A percentile compares a stretch with the other conserved stretches of the same genome.
These are phyloP conservation scores for Dusona sp. DNA, from an alignment of 2,888 invertebrate species.

Conservation along the genomic window DNA sequence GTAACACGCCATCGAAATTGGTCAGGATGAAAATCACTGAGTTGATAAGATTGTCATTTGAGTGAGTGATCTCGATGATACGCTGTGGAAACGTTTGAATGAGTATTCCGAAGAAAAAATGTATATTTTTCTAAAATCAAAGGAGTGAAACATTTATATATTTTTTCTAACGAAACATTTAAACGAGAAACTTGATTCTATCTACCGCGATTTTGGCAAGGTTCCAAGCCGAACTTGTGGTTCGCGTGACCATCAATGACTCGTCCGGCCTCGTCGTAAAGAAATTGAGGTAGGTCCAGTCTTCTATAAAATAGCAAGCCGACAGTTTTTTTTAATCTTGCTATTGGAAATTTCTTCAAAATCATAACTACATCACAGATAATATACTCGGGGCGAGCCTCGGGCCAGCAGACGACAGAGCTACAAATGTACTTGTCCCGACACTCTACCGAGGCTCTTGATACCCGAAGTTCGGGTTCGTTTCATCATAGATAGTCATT, in stretches of 20 bases:
- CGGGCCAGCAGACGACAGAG: too few relatives aligned
- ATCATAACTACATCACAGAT: not conserved
- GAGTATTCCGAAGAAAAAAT: too few relatives aligned
- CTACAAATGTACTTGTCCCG: too few relatives aligned
- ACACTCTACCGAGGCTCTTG: too few relatives aligned
- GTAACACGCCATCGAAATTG: not conserved
- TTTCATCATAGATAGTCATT: not conserved
- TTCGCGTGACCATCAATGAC: constrained; percentile 23
- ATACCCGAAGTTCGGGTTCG: not conserved
- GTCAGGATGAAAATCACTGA: not conserved
- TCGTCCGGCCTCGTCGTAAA: not conserved
- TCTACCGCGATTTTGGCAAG: not conserved
- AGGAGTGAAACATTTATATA: too few relatives aligned
- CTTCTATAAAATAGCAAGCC: not conserved
- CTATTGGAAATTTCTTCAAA: not conserved
- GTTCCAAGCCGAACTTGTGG: not conserved
- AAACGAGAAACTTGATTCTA: constrained; percentile 5
- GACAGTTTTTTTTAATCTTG: not conserved
- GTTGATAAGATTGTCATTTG: constrained; percentile 2
- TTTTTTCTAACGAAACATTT: not conserved
- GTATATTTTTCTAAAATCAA: too few relatives aligned
- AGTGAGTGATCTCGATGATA: not conserved
- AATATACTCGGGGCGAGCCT: too few relatives aligned
- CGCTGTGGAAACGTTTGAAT: not conserved
- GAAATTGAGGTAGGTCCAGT: constrained; percentile 29